Evolutionary conservation across 2,797 vertebrate genomes (phyloP).

Genomic region (Steatocranus sp.): DNA sequence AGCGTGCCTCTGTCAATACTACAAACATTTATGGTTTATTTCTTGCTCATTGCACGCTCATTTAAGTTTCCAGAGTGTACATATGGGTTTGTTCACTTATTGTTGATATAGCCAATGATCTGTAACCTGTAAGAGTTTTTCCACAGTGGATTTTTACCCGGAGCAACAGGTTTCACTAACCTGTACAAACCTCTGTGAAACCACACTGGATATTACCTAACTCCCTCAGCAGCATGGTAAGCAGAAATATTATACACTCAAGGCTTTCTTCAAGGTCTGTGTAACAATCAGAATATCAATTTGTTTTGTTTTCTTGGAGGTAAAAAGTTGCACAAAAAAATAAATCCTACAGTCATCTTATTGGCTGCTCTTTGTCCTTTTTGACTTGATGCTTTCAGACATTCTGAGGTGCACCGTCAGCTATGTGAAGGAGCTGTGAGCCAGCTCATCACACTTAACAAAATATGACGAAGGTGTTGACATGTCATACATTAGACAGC

Average conservation of each 20-base stretch:
- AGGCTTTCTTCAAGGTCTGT: neutral
- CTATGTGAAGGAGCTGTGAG: constrained; percentile 5
- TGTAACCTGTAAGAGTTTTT: neutral
- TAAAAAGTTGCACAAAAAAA: neutral
- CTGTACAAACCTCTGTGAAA: neutral
- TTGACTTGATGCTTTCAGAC: neutral
- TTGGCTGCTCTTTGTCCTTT: neutral
- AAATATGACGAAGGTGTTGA: constrained; percentile 46
- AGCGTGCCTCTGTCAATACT: neutral
- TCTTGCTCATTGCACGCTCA: neutral
- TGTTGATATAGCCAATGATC: neutral
- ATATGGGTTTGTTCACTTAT: neutral
- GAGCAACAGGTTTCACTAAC: neutral
- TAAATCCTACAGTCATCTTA: neutral
- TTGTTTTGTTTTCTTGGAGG: neutral
- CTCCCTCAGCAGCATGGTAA: neutral
- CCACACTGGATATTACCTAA: neutral
- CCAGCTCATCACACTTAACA: constrained; percentile 22
- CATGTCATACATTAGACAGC: constrained; percentile 20
- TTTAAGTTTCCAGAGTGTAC: neutral
- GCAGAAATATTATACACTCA: neutral
- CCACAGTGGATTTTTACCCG: neutral
- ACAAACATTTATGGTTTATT: neutral
- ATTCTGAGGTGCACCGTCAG: constrained; percentile 5
- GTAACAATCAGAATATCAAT: neutral